A percentile compares a stretch with the other conserved stretches of the same genome.
These are phyloP conservation scores for Anticlea derivata DNA, from an alignment of 2,888 invertebrate species.

Conservation along the genomic window DNA sequence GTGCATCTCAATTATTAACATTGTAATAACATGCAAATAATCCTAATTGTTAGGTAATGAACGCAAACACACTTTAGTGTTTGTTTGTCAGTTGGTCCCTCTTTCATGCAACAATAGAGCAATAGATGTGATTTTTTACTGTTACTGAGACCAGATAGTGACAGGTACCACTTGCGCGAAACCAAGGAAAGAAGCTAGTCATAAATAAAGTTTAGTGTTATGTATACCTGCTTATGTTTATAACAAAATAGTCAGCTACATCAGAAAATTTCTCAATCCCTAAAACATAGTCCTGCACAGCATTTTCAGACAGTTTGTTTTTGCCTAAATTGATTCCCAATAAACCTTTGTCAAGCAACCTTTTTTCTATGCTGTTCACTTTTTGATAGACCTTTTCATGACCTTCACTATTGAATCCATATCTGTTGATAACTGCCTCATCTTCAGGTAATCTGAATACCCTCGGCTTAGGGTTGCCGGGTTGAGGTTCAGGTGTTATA, in stretches of 20 bases:
- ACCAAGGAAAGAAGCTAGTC: neutral
- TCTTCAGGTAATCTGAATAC: slow-evolving; percentile 95
- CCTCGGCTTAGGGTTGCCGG: slow-evolving; percentile 96
- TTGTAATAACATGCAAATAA: too few relatives aligned
- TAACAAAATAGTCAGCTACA: slow-evolving; percentile 96
- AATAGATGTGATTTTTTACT: too few relatives aligned
- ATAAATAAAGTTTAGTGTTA: neutral
- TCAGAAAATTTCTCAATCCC: slow-evolving; percentile 93
- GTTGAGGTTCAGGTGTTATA: slow-evolving; percentile 96
- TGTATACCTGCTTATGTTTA: slow-evolving; percentile 93
- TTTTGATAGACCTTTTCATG: slow-evolving; percentile 89
- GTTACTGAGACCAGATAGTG: too few relatives aligned
- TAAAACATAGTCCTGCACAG: slow-evolving; percentile 91
- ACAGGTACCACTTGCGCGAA: too few relatives aligned
- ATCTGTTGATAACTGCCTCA: slow-evolving; percentile 95
- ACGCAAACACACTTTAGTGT: too few relatives aligned
- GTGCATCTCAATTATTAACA: too few relatives aligned
- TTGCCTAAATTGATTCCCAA: slow-evolving; percentile 98
- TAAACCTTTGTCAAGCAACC: slow-evolving; percentile 83
- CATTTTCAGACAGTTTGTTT: slow-evolving; percentile 92
- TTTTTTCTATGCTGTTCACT: slow-evolving; percentile 81
- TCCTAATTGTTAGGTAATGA: too few relatives aligned
- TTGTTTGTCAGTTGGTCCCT: too few relatives aligned
- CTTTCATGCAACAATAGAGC: too few relatives aligned
- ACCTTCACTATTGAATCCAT: slow-evolving; percentile 96